These are phyloP conservation scores for Sesia apiformis DNA, from an alignment of 2,888 invertebrate species.

Conservation along the genomic window DNA sequence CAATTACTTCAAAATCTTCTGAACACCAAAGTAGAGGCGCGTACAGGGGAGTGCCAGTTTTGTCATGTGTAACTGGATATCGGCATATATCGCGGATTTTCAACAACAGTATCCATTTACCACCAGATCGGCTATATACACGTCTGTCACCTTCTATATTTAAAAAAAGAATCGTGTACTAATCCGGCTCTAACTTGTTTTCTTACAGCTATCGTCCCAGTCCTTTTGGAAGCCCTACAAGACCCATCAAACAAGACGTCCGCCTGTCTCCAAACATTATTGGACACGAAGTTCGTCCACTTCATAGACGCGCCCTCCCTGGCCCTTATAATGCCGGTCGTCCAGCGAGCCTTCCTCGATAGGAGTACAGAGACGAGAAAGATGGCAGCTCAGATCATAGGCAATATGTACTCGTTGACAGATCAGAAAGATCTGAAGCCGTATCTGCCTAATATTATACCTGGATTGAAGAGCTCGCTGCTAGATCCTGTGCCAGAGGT, in stretches of 20 bases:
- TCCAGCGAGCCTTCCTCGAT: constrained; percentile 97
- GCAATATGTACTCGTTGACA: constrained; percentile 99
- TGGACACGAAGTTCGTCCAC: constrained; percentile 98
- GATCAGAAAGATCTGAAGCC: constrained; percentile 99
- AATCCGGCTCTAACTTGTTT: neutral
- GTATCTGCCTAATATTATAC: constrained; percentile 96
- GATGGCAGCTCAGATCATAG: constrained; percentile 99
- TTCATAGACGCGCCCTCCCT: constrained; percentile 99
- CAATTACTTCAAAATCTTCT: too few species aligned
- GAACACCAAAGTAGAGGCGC: too few species aligned
- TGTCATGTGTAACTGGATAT: too few species aligned
- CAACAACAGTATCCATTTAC: too few species aligned
- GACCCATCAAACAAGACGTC: constrained; percentile 98
- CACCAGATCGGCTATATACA: neutral
- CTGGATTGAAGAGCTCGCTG: constrained; percentile 95
- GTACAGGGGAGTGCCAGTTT: too few species aligned
- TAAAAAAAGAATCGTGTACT: neutral
- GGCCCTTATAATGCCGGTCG: constrained; percentile 99
- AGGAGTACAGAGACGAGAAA: constrained; percentile 98
- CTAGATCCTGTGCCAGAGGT: constrained; percentile 98
- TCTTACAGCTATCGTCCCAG: constrained; percentile 84
- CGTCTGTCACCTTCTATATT: neutral
- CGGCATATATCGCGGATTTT: too few species aligned
- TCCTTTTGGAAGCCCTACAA: constrained; percentile 91
- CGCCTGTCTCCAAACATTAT: constrained; percentile 90